Conservation (phyloP, 2,797 vertebrate genomes). For the Vespertilio murinus region DNA sequence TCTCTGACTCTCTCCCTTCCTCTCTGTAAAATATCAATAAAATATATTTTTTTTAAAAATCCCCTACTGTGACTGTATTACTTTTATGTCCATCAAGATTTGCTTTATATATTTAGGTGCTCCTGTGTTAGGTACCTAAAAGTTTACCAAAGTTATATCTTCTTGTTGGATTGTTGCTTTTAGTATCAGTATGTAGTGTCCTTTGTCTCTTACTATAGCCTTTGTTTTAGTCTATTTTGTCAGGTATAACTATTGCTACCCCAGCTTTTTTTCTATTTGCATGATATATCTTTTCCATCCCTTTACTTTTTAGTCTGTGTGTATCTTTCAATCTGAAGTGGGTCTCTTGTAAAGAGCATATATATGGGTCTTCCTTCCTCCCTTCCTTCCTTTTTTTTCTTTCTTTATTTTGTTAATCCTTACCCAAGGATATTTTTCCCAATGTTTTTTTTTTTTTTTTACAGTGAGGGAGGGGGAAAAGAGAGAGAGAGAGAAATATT, state of each 20-base stretch:
- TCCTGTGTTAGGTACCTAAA: neutral
- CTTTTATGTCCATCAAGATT: neutral
- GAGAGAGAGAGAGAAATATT: too few relatives aligned
- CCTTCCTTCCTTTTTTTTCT: too few relatives aligned
- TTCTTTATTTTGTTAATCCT: too few relatives aligned
- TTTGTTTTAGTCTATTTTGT: neutral
- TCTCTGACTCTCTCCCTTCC: too few relatives aligned
- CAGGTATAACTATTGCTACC: neutral
- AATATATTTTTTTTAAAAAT: too few relatives aligned
- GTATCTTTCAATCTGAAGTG: neutral
- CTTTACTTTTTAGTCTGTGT: neutral
- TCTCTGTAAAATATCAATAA: too few relatives aligned
- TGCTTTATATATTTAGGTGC: neutral
- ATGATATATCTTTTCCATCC: neutral
- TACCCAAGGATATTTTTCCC: too few relatives aligned
- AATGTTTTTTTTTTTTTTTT: too few relatives aligned
- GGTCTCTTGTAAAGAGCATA: neutral
- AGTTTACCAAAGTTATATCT: neutral
- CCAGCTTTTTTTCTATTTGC: neutral
- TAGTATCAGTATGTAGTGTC: neutral
- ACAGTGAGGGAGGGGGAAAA: too few relatives aligned
- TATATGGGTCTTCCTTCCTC: neutral
- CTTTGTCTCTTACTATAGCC: neutral
- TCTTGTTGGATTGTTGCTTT: neutral
- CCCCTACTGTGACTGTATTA: neutral